phyloP scores from a whole-genome alignment of 1,140 invertebrate genomes.

The Platyscapa corneri region DNA sequence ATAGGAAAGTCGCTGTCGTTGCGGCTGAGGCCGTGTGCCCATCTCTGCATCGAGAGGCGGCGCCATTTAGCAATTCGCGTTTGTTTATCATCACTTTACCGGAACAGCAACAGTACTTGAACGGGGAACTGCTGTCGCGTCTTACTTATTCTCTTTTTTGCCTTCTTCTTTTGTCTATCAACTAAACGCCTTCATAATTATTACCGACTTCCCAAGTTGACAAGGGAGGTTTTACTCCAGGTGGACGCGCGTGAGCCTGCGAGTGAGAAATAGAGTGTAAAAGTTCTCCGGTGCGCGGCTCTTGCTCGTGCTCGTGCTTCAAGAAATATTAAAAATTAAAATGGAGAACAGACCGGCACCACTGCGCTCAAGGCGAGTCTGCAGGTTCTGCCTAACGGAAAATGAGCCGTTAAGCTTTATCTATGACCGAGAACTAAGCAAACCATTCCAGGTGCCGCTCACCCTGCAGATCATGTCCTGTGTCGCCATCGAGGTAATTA shows the following conservation, averaged over 20 bases:
- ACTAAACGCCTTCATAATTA: neutral
- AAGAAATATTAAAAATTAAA: slow-evolving; percentile 51
- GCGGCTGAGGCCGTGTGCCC: neutral
- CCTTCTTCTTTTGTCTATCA: neutral
- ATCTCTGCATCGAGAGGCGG: neutral
- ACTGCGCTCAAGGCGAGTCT: slow-evolving; percentile 78
- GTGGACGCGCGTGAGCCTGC: neutral
- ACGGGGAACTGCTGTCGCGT: neutral
- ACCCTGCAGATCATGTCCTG: slow-evolving; percentile 84
- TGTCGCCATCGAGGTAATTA: slow-evolving; percentile 82
- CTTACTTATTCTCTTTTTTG: neutral
- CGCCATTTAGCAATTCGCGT: slow-evolving; percentile 7
- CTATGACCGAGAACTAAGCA: slow-evolving; percentile 77
- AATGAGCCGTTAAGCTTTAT: slow-evolving; percentile 78
- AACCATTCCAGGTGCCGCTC: slow-evolving; percentile 76
- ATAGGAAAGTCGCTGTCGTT: neutral
- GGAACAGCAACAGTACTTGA: neutral
- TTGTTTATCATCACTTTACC: slow-evolving; percentile 19
- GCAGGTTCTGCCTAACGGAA: slow-evolving; percentile 82
- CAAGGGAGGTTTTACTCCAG: neutral
- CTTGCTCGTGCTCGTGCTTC: neutral
- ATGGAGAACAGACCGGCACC: slow-evolving; percentile 79
- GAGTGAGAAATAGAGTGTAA: neutral
- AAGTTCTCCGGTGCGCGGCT: neutral
- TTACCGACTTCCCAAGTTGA: neutral